Base-by-base conservation (phyloP, 2,113 vertebrate species). In the Triplophysa dalaica region DNA sequence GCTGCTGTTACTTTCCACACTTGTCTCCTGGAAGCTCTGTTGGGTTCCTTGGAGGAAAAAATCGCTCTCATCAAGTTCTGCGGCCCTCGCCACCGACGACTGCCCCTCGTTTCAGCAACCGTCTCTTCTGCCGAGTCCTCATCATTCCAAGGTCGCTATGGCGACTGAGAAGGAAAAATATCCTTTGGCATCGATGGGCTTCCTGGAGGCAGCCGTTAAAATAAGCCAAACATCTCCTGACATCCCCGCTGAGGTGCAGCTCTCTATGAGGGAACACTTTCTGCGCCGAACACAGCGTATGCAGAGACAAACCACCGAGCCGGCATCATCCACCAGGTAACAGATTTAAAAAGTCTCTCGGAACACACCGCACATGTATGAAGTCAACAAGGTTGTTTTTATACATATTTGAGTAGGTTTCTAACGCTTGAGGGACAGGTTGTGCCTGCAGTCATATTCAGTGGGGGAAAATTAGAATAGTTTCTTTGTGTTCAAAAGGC, bases 151-250 rank as follows among this genome's bases (percentile, higher is more conserved):
- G 64, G 77, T 87, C 84, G 82, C 1, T 88, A 96, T 95, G 95
- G 94, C 94, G 0, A 79, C 84, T 33, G 94, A 95, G 90, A 95
- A 95, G 88, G 88, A 93, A 56, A 95, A 95, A 89, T 94, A 96
- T 75, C 73, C 89, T 60, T 60, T 94, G 38, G 92, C 80, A 7
- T 98, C 97, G 6, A 97, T 98, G 93, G 95, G 94, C 56, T 94
- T 95, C 88, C 89, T 96, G 76, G 95, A 96, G 83, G 93, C 94
- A 0, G 95, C 95, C 0, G 94, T 96, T 87, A 96, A 96, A 91
- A 96, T 96, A 88, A 96, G 95, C 89, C 95, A 95, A 89, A 96
- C 95, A 0, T 96, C 95, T 0, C 95, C 95, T 0, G 95, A 96
- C 77, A 96, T 96, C 86, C 95, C 95, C 0, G 95, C 95, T 0